These are phyloP conservation scores for Xyliphius kryptos DNA, from an alignment of 2,113 vertebrate species.

Conservation along the genomic window DNA sequence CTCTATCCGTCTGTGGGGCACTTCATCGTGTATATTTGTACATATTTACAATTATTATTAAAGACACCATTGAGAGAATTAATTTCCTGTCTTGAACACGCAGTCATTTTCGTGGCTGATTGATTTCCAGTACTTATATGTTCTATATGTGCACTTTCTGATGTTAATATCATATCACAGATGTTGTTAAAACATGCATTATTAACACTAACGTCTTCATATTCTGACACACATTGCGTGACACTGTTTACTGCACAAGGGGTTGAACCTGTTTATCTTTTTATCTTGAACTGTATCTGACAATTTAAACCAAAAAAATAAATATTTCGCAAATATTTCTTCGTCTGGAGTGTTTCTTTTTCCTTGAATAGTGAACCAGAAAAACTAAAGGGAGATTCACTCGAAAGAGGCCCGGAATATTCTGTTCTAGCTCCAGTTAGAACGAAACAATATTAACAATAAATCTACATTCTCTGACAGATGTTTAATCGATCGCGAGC, in stretches of 20 bases:
- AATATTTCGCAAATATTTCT: too few relatives aligned
- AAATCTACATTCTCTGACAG: too few relatives aligned
- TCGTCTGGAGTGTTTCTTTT: too few relatives aligned
- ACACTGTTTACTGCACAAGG: slow-evolving; percentile 23
- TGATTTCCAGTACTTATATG: slow-evolving; percentile 20
- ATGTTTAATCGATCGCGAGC: too few relatives aligned
- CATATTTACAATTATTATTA: slow-evolving; percentile 16
- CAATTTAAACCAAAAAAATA: slow-evolving; percentile 24
- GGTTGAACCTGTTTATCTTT: slow-evolving; percentile 13
- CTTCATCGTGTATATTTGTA: slow-evolving; percentile 13
- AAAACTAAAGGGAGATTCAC: too few relatives aligned
- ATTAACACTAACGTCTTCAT: neutral
- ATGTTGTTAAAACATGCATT: neutral
- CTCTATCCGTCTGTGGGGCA: too few relatives aligned
- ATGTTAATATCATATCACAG: slow-evolving; percentile 12
- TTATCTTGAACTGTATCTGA: slow-evolving; percentile 8
- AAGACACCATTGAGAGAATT: neutral
- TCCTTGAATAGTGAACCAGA: too few relatives aligned
- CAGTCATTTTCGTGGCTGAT: neutral
- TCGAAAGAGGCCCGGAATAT: too few relatives aligned
- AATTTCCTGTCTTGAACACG: neutral
- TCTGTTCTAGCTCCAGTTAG: too few relatives aligned
- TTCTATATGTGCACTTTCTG: slow-evolving; percentile 38
- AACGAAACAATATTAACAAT: too few relatives aligned
- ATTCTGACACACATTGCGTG: slow-evolving; percentile 7